Conservation (phyloP, 2,888 invertebrate genomes). For the Harpagoxenus sublaevis region DNA sequence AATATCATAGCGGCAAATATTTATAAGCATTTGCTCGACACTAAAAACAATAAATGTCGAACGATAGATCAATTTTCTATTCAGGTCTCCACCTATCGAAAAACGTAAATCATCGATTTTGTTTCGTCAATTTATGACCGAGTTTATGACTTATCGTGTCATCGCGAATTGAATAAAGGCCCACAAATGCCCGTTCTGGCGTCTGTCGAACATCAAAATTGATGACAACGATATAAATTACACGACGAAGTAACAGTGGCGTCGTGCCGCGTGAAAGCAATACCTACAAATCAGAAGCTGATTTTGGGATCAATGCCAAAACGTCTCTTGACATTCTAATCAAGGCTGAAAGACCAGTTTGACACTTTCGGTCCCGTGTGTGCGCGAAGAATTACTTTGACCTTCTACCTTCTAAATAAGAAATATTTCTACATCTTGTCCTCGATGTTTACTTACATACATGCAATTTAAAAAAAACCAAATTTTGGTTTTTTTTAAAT, state of each 20-base stretch:
- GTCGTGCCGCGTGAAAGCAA: constrained; percentile 60
- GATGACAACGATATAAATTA: constrained; percentile 60
- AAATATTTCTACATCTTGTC: not conserved
- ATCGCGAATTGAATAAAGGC: constrained; percentile 9
- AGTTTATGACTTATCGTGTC: constrained; percentile 2
- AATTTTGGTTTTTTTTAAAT: not conserved
- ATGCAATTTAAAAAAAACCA: not conserved
- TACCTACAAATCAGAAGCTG: constrained; percentile 61
- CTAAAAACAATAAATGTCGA: constrained; percentile 24
- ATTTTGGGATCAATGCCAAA: constrained; percentile 75
- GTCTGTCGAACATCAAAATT: constrained; percentile 39
- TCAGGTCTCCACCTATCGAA: not conserved
- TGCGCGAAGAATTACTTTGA: constrained; percentile 41
- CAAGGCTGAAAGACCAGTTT: constrained; percentile 63
- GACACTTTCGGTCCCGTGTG: constrained; percentile 36
- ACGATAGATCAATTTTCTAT: not conserved
- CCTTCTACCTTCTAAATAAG: not conserved
- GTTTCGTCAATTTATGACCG: constrained; percentile 8
- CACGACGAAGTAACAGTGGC: constrained; percentile 13
- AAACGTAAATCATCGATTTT: constrained; percentile 22
- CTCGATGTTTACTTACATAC: not conserved
- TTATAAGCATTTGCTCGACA: not conserved
- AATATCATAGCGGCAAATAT: not conserved
- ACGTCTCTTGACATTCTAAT: constrained; percentile 66
- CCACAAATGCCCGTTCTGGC: not conserved